Conservation (phyloP, 2,888 invertebrate genomes). For the Hoplodrina blanda region DNA sequence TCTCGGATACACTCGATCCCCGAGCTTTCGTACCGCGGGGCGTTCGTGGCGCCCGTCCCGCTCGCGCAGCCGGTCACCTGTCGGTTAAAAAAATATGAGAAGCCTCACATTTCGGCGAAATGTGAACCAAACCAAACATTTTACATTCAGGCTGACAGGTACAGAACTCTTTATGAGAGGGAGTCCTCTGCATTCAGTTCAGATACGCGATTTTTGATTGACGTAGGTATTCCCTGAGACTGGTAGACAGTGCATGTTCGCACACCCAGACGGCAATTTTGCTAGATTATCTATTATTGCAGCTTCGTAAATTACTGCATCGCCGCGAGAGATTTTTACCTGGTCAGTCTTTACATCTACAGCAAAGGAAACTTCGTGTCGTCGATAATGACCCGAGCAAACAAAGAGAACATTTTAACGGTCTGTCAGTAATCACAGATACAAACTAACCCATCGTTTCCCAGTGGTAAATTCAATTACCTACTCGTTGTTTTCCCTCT, state of each 20-base stretch:
- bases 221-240: constrained; percentile 23
- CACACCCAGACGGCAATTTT: constrained; percentile 78
- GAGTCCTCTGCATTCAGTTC: constrained; percentile 35
- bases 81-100: constrained; percentile 83
- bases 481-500: constrained; percentile 78
- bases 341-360: constrained; percentile 6
- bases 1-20: constrained; percentile 72
- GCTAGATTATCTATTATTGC: constrained; percentile 80
- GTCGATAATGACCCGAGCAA: constrained; percentile 79
- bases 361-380: constrained; percentile 51
- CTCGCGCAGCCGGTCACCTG: constrained; percentile 86
- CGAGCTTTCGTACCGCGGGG: constrained; percentile 78
- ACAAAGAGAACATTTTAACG: constrained; percentile 83
- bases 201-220: constrained; percentile 26
- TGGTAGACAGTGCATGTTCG: constrained; percentile 65
- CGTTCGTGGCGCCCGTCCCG: constrained; percentile 72
- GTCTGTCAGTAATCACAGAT: constrained; percentile 78
- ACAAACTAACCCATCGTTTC: constrained; percentile 79
- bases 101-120: constrained; percentile 88
- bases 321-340: constrained; percentile 66
- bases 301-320: constrained; percentile 76
- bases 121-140: constrained; percentile 82
- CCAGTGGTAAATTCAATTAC: constrained; percentile 77
- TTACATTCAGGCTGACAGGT: constrained; percentile 76
- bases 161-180: constrained; percentile 69